phyloP scores from a whole-genome alignment of 2,888 invertebrate genomes.

The Chouioia cunea region DNA sequence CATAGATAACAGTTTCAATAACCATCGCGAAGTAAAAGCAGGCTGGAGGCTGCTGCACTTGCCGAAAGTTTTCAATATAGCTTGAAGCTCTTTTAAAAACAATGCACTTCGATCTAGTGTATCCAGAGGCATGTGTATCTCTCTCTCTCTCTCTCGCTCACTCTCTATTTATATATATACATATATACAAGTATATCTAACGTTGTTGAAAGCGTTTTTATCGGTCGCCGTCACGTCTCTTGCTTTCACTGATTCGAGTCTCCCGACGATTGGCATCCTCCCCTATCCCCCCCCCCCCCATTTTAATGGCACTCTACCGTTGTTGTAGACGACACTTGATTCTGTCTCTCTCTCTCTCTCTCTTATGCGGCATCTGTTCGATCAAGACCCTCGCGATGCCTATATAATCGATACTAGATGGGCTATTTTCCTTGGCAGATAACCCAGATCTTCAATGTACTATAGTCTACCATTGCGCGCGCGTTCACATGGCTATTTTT shows the following conservation, averaged over 20 bases:
- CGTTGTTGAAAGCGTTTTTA: constrained; percentile 1
- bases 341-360: constrained; percentile 33
- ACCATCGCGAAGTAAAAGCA: not conserved
- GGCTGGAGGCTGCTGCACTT: not conserved
- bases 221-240: not conserved
- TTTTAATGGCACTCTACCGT: no score
- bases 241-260: not conserved
- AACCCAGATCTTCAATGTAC: constrained; percentile 16
- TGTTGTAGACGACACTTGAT: not conserved
- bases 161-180: no score
- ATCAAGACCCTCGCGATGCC: not conserved
- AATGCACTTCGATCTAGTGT: not conserved
- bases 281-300: no score
- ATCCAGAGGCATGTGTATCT: no score
- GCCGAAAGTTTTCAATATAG: constrained; percentile 11
- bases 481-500: constrained; percentile 17
- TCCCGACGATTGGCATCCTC: not conserved
- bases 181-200: no score
- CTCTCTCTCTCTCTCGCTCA: no score
- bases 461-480: not conserved
- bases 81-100: not conserved
- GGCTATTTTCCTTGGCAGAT: constrained; percentile 32
- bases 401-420: constrained; percentile 38
- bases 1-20: constrained; percentile 6
- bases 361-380: constrained; percentile 17